Percentiles rank a stretch among this genome's conserved stretches.
phyloP scores from a whole-genome alignment of 2,797 vertebrate species.

The Macrochelys suwanniensis region DNA sequence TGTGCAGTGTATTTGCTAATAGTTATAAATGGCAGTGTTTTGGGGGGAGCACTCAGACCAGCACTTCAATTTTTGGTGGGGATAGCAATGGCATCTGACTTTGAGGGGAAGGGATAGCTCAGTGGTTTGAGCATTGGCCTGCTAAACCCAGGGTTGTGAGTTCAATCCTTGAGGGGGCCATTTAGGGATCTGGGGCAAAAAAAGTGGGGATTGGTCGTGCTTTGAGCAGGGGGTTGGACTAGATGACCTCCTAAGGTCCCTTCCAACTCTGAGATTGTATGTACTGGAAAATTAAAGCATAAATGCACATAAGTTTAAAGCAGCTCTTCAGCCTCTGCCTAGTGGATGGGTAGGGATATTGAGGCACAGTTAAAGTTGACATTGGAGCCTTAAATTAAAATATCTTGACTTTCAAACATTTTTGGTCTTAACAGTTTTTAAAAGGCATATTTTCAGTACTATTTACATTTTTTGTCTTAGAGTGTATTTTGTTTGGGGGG shows the following conservation, averaged over 20 bases:
- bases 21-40: constrained; percentile 1
- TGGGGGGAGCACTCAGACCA: neutral
- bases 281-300: neutral
- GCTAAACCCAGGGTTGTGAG: no score
- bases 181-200: no score
- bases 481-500: neutral
- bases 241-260: no score
- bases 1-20: neutral
- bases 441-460: neutral
- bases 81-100: neutral
- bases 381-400: neutral
- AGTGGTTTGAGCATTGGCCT: no score
- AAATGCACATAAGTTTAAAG: neutral
- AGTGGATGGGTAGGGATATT: neutral
- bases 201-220: no score
- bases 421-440: neutral
- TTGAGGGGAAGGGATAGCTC: no score
- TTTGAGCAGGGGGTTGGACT: no score
- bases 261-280: no score
- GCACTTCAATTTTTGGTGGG: neutral
- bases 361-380: neutral
- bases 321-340: neutral
- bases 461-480: neutral
- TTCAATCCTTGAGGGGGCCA: no score
- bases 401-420: neutral